phyloP scores from a whole-genome alignment of 2,113 vertebrate genomes.

The Delphinapterus leucas region DNA sequence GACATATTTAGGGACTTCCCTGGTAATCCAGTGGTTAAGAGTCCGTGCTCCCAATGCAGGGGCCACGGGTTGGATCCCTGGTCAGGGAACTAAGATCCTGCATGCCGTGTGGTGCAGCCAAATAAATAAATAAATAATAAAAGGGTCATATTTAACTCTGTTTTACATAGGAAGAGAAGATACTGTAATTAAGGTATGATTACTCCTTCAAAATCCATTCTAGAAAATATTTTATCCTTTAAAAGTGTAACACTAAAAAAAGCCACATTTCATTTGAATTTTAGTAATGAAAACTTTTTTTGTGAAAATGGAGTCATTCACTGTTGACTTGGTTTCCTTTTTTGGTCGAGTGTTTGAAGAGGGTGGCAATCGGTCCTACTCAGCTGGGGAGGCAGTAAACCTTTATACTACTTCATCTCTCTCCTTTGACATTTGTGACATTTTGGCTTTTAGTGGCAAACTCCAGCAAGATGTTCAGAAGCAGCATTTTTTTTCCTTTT shows the following conservation, averaged over 20 bases:
- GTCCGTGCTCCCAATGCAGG: no score
- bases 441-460: not conserved
- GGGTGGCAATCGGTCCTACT: not conserved
- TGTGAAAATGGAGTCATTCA: not conserved
- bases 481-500: not conserved
- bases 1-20: not conserved
- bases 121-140: not conserved
- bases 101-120: no score
- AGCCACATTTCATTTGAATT: constrained; percentile 7
- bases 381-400: not conserved
- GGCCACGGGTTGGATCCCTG: no score
- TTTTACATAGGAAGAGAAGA: constrained; percentile 19
- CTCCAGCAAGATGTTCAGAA: constrained; percentile 32
- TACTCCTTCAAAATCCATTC: constrained; percentile 45
- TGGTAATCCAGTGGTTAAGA: no score
- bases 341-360: not conserved
- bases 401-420: not conserved
- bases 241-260: constrained; percentile 25
- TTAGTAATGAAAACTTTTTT: not conserved
- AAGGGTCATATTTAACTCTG: constrained; percentile 16
- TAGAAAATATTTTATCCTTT: constrained; percentile 42
- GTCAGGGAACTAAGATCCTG: no score
- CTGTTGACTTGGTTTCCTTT: not conserved
- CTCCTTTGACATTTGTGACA: not conserved
- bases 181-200: constrained; percentile 13